These are phyloP conservation scores for Aphis gossypii DNA, from an alignment of 1,140 invertebrate species.

Conservation along the genomic window DNA sequence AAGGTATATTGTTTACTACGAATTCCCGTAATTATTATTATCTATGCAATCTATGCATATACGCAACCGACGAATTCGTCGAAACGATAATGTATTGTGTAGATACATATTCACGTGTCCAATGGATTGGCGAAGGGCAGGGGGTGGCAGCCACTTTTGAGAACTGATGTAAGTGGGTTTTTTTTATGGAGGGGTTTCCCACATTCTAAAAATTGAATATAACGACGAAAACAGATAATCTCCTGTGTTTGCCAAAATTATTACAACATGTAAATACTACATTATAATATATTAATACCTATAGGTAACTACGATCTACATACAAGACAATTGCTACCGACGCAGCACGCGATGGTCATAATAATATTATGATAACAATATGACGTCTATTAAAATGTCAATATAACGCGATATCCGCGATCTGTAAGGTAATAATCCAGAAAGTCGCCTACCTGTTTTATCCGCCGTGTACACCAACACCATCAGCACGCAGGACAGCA, in stretches of 20 bases:
- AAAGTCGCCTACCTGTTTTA: conserved; percentile 37
- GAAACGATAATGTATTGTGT: neutral
- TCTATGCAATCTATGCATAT: neutral
- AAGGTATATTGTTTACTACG: neutral
- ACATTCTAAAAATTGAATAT: no score
- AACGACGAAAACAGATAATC: no score
- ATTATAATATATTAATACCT: no score
- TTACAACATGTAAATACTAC: no score
- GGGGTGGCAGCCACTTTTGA: no score
- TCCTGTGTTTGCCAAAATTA: no score
- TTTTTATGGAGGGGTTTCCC: neutral
- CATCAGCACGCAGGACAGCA: conserved; percentile 27
- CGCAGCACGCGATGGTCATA: no score
- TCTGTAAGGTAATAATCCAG: neutral
- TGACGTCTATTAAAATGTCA: neutral
- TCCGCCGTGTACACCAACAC: conserved; percentile 32
- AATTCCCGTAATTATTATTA: neutral
- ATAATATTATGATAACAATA: neutral
- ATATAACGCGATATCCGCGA: neutral
- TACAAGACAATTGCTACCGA: no score
- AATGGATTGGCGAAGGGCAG: neutral
- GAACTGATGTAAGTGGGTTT: neutral
- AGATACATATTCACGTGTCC: neutral
- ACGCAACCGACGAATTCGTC: neutral
- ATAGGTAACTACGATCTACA: no score